Conservation (phyloP, 2,888 invertebrate species). For the Parnassius smintheus region DNA sequence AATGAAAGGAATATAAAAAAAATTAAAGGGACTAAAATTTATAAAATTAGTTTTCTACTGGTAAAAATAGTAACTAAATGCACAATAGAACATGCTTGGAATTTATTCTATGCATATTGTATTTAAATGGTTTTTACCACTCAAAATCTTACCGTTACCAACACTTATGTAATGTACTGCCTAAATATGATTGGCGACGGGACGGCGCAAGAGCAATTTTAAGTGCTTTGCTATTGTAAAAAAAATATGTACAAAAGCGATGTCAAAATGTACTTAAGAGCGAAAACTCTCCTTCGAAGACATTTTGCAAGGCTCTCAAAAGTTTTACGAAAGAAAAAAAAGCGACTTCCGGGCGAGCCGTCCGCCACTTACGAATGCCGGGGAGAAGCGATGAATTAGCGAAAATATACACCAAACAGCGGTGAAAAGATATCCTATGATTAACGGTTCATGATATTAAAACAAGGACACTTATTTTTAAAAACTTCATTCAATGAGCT, state of each 20-base stretch:
- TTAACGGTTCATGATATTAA: constrained; percentile 20
- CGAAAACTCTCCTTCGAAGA: constrained; percentile 71
- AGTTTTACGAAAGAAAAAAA: constrained; percentile 65
- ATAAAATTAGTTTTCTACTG: too few relatives aligned
- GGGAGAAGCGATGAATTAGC: constrained; percentile 56
- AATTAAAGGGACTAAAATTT: too few relatives aligned
- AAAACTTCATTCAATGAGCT: constrained; percentile 16
- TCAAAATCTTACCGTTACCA: not conserved
- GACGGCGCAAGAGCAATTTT: constrained; percentile 39
- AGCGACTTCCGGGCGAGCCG: constrained; percentile 61
- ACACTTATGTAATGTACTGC: not conserved
- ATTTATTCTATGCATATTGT: too few relatives aligned
- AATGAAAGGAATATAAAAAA: too few relatives aligned
- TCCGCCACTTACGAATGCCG: constrained; percentile 66
- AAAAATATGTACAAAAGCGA: constrained; percentile 52
- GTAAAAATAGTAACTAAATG: too few relatives aligned
- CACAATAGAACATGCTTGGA: too few relatives aligned
- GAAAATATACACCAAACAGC: constrained; percentile 33
- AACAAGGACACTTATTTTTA: constrained; percentile 25
- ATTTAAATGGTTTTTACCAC: too few relatives aligned
- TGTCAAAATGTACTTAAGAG: constrained; percentile 68
- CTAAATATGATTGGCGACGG: constrained; percentile 37
- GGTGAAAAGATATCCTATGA: constrained; percentile 23
- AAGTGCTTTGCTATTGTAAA: constrained; percentile 57
- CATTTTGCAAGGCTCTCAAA: constrained; percentile 73